phyloP scores from a whole-genome alignment of 2,797 vertebrate genomes.

The Enteromius viviparus region DNA sequence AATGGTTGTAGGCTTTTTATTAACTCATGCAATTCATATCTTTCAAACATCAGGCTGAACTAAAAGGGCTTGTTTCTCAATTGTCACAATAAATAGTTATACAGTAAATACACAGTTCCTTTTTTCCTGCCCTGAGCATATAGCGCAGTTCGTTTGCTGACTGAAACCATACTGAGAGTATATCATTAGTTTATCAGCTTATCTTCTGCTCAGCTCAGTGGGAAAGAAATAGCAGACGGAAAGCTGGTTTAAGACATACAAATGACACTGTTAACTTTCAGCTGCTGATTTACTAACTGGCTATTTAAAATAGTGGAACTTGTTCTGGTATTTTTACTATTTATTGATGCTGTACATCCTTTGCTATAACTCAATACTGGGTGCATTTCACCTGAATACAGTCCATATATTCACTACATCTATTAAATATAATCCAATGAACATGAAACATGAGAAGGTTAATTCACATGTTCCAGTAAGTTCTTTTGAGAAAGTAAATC shows the following conservation, averaged over 20 bases:
- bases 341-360: not conserved
- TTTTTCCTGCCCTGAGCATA: conserved; percentile 3
- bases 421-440: not conserved
- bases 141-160: conserved; percentile 16
- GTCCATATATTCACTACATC: not conserved
- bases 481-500: not conserved
- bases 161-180: conserved; percentile 33
- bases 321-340: conserved; percentile 6
- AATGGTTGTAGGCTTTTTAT: not conserved
- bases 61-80: not conserved
- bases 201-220: conserved; percentile 37
- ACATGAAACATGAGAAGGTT: not conserved
- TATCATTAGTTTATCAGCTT: conserved; percentile 51
- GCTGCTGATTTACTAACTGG: conserved; percentile 12
- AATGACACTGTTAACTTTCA: conserved; percentile 35
- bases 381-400: not conserved
- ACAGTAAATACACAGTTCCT: not conserved
- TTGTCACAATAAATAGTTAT: not conserved
- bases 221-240: conserved; percentile 29
- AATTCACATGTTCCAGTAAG: not conserved
- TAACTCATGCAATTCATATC: not conserved
- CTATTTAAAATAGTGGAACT: conserved; percentile 9
- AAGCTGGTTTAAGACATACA: conserved; percentile 41
- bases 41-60: not conserved
- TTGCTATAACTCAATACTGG: not conserved